These are phyloP conservation scores for Orthosia gracilis DNA, from an alignment of 2,888 invertebrate genomes.

Conservation along the genomic window DNA sequence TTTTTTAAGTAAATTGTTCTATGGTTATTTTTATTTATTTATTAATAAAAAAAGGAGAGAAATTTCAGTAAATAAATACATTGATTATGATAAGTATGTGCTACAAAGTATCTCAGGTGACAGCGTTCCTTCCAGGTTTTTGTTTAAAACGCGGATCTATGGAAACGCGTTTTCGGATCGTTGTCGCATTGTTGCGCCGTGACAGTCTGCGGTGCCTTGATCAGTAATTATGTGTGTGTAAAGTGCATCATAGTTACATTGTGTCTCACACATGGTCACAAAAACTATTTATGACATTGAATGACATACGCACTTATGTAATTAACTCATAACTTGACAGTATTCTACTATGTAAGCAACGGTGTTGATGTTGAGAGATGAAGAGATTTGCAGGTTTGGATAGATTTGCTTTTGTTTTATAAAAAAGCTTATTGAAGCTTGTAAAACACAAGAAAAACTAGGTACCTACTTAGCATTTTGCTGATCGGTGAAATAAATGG, in stretches of 20 bases:
- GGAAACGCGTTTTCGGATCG: background rate
- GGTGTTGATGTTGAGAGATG: background rate
- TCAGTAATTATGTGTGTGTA: constrained; percentile 59
- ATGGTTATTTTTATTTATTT: no score
- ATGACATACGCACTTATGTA: constrained; percentile 48
- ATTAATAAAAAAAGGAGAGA: no score
- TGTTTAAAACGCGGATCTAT: background rate
- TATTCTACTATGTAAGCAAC: constrained; percentile 42
- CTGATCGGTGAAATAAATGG: background rate
- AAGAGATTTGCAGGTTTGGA: background rate
- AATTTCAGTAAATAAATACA: no score
- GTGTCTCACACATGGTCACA: constrained; percentile 53
- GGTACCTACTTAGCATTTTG: background rate
- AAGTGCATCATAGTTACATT: constrained; percentile 53
- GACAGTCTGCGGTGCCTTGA: background rate
- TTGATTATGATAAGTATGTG: no score
- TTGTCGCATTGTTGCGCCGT: background rate
- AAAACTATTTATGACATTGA: constrained; percentile 45
- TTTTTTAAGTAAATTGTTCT: background rate
- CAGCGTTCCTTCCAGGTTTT: no score
- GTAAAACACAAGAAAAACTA: no score
- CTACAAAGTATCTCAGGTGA: no score
- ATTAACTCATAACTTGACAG: constrained; percentile 48
- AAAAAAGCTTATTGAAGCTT: no score
- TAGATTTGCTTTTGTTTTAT: background rate